These are phyloP conservation scores for Parauchenoglanis punctatus DNA, from an alignment of 2,797 vertebrate genomes.

Conservation along the genomic window DNA sequence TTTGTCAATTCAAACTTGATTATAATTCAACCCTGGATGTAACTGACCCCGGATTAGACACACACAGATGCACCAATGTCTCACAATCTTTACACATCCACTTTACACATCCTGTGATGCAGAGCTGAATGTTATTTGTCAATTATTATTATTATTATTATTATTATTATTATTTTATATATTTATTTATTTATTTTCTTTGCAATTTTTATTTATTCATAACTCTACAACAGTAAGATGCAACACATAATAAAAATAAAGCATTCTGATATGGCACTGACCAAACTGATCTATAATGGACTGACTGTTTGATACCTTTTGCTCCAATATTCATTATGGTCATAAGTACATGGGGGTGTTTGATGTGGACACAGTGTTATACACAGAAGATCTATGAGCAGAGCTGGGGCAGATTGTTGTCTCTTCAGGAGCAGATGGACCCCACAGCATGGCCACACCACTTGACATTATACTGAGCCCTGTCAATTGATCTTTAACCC, in stretches of 20 bases:
- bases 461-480: conserved; percentile 77
- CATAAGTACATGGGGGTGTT: background rate
- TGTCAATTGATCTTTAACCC: conserved; percentile 78
- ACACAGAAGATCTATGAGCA: conserved; percentile 51
- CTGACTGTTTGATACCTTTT: conserved; percentile 29
- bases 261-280: background rate
- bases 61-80: conserved; percentile 19
- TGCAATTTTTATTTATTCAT: background rate
- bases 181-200: background rate
- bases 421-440: conserved; percentile 72
- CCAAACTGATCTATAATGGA: conserved; percentile 4
- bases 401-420: conserved; percentile 63
- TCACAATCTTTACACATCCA: background rate
- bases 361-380: conserved; percentile 39
- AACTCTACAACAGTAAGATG: background rate
- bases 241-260: background rate
- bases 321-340: conserved; percentile 19
- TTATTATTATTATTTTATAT: too few species aligned
- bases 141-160: background rate
- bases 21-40: conserved; percentile 39
- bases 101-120: conserved; percentile 8
- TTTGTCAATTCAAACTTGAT: conserved; percentile 59
- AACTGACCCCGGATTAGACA: conserved; percentile 15
- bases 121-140: background rate
- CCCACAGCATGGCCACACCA: conserved; percentile 63